These are phyloP conservation scores for Rhinoderma darwinii DNA, from an alignment of 2,113 vertebrate species.

Conservation along the genomic window DNA sequence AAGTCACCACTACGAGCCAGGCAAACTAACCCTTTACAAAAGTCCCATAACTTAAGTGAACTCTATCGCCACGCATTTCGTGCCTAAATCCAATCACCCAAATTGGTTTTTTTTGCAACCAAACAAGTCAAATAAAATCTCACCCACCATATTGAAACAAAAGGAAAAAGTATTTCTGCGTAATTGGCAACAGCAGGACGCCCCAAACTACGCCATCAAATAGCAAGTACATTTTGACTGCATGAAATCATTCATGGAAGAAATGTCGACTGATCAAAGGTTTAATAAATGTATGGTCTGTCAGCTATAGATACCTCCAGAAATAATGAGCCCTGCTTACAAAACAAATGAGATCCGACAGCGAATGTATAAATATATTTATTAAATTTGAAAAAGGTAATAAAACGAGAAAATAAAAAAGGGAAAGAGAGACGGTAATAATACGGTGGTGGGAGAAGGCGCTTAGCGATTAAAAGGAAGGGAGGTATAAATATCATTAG, in stretches of 20 bases:
- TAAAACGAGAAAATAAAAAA: conserved; percentile 57
- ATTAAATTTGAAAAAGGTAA: conserved; percentile 63
- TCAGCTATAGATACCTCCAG: not conserved
- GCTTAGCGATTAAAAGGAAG: conserved; percentile 66
- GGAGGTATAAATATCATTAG: conserved; percentile 71
- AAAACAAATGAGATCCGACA: conserved; percentile 41
- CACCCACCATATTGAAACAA: conserved; percentile 66
- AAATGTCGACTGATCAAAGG: not conserved
- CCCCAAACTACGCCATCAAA: conserved; percentile 71
- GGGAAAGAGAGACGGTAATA: conserved; percentile 9
- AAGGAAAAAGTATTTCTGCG: conserved; percentile 71
- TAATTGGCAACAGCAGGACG: conserved; percentile 80
- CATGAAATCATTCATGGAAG: conserved; percentile 43
- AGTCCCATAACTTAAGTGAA: not conserved
- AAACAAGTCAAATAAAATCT: not conserved
- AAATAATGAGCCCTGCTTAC: not conserved
- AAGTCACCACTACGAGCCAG: too few species aligned
- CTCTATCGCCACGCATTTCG: not conserved
- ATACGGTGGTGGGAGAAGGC: conserved; percentile 62
- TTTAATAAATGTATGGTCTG: not conserved
- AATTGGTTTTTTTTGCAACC: not conserved
- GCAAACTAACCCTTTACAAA: too few species aligned
- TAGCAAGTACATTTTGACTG: conserved; percentile 75
- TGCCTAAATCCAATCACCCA: not conserved
- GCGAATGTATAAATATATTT: conserved; percentile 55